Evolutionary conservation across 2,113 vertebrate genomes (phyloP).

Genomic region (Tragulus kanchil): DNA sequence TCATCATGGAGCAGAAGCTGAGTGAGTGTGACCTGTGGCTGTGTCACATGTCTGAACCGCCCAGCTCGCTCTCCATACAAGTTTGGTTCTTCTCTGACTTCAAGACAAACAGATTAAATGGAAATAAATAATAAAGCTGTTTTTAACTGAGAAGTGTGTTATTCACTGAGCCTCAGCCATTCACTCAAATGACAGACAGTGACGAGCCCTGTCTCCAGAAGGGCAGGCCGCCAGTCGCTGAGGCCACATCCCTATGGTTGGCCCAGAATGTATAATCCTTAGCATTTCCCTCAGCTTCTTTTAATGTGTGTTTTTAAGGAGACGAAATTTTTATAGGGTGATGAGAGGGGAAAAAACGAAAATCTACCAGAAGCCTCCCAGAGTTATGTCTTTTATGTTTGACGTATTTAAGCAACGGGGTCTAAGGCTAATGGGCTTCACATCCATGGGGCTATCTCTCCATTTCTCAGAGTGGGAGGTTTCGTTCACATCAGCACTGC

Average conservation of each 20-base stretch:
- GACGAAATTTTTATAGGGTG: neutral
- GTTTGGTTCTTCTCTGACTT: neutral
- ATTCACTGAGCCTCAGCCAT: neutral
- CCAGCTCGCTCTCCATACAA: fast-evolving
- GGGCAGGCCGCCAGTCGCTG: neutral
- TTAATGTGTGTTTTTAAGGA: neutral
- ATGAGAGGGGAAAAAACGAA: neutral
- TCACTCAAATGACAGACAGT: neutral
- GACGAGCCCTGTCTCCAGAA: fast-evolving
- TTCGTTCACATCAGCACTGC: neutral
- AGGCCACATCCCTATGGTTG: fast-evolving
- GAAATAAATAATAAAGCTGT: neutral
- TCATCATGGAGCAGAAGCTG: fast-evolving
- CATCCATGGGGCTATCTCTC: fast-evolving
- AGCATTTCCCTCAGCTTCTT: neutral
- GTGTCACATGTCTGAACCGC: fast-evolving
- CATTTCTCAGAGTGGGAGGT: fast-evolving
- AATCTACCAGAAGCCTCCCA: neutral
- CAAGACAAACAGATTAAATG: neutral
- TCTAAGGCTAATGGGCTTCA: fast-evolving
- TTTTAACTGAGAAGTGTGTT: neutral
- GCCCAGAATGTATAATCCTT: neutral
- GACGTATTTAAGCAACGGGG: neutral
- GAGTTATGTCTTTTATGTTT: too few relatives aligned
- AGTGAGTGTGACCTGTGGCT: fast-evolving